Base-by-base conservation (phyloP, 1,140 invertebrate genomes). In the Drosophila mayri region DNA sequence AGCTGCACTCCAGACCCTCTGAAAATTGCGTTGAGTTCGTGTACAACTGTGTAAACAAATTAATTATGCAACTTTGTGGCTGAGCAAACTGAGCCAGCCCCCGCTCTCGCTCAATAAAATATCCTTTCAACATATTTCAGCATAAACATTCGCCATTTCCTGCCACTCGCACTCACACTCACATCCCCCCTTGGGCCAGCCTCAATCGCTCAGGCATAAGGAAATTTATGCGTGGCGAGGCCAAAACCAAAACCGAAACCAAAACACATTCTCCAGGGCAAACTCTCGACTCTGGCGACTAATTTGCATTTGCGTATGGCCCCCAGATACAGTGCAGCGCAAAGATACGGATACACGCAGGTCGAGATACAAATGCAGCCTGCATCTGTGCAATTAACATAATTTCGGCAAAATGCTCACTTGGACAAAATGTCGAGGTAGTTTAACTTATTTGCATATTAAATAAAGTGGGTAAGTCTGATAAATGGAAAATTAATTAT, bases 41-140 rank as follows among this genome's bases (percentile, higher is more conserved):
- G 74, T 82, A 90, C 86, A 91, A 90, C 81, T 90, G 86, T 91
- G 86, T 82, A 90, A 80, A 90, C 86, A 90, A 90, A 90, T 90
- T 90, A 90, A 90, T 90, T 90, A 91, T 90, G 86, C 87, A 90
- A 77, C 76, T 71, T 52, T 76, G 62, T 67, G 72, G 74, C 49
- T 40, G 47, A 55, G 43, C 72, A 61, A 64, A 75, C 43, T 30
- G 40, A 50, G 20, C 20, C 40, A 35, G 35, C 40, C 55, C 65
- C 18, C 11, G 35, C 35, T 35, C 35, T 72, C 64, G 60, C 73
- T 57, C 61, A 79, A 83, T 79, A 72, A 83, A 87, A 79, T 79
- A 79, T 78, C 75, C 77, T 84, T 88, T 88, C 81, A 78, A 55
- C 84, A 77, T 84, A 77, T 84, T 87, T 87, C 81, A 72, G 63